Evolutionary conservation across 92 coral and sea anemone species (phyloP), one percentile per base, ranked within the genome.

Genomic region (Siderastrea siderea): DNA sequence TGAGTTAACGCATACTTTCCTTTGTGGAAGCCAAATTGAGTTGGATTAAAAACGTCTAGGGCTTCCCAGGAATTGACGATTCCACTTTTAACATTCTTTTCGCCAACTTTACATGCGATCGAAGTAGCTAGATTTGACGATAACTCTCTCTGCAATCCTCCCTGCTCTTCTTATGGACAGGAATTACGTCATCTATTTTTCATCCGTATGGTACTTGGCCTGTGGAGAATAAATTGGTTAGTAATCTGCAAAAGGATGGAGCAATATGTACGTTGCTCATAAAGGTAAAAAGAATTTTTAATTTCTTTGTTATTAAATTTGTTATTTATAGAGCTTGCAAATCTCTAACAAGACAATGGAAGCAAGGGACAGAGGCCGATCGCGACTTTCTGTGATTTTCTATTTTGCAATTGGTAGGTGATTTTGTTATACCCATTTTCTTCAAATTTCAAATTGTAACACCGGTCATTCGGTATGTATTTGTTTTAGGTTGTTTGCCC

Each of bases 101-200:
- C 49, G 60, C 78, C 11, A 53, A 47, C 60, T 74, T 74, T 74
- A 53, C 78, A 74, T 47, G 78, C 78, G 47, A 74, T 43, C 5
- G 60, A 74, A 49, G 65, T 75, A 65, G 38, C 38, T 26, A 26
- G 38, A 26, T 26, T 26, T 26, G 57, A 19, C 80, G 66, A 52
- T 75, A 75, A 45, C 52, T 75, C 52, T 75, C 64, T 75, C 80
- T 49, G 47, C 38, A 19, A 38, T 75, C 80, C 46, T 75, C 52
- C 9, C 63, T 58, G 16, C 80, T 66, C 66, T 75, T 51, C 48
- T 74, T 53, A 54, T 75, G 80, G 66, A 75, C 48, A 14, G 80
- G 80, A 75, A 58, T 48, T 15, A 54, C 52, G 80, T 75, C 52
- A 52, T 2, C 80, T 58, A 75, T 75, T 47, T 75, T 75, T 65